These are phyloP conservation scores for Alexandromys fortis DNA, from an alignment of 2,113 vertebrate species.

Conservation along the genomic window DNA sequence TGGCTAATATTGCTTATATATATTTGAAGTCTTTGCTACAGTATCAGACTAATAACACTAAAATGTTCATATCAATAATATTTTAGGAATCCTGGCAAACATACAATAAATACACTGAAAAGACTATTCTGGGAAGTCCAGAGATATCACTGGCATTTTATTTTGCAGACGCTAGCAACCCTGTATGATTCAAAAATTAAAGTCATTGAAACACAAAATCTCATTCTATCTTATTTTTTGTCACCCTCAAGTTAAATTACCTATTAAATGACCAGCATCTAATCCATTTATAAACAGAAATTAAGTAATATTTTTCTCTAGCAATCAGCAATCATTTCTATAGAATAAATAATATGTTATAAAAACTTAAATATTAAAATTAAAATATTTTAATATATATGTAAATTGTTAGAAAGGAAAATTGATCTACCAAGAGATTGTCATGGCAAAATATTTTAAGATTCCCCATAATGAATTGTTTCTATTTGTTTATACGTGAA, in stretches of 20 bases:
- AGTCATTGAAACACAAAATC: background rate
- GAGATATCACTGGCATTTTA: background rate
- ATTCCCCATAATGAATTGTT: background rate
- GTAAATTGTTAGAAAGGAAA: constrained; percentile 40
- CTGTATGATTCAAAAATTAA: constrained; percentile 41
- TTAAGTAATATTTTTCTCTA: background rate
- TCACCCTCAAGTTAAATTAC: too few relatives aligned
- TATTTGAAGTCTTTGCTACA: background rate
- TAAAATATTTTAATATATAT: background rate
- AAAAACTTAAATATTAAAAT: constrained; percentile 46
- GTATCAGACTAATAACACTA: background rate
- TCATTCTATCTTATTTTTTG: background rate
- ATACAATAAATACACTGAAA: background rate
- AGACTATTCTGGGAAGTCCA: background rate
- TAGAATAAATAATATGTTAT: constrained; percentile 26
- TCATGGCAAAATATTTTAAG: background rate
- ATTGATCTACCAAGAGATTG: background rate
- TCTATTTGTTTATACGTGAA: constrained; percentile 31
- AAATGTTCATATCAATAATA: constrained; percentile 7
- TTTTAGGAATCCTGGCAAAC: background rate
- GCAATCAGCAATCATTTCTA: constrained; percentile 12
- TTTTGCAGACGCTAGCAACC: background rate
- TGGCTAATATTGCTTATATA: background rate
- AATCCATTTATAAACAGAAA: constrained; percentile 33
- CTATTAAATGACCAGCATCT: constrained; percentile 21